phyloP scores from a whole-genome alignment of 2,797 vertebrate species.

The Hyperoplus lanceolatus region DNA sequence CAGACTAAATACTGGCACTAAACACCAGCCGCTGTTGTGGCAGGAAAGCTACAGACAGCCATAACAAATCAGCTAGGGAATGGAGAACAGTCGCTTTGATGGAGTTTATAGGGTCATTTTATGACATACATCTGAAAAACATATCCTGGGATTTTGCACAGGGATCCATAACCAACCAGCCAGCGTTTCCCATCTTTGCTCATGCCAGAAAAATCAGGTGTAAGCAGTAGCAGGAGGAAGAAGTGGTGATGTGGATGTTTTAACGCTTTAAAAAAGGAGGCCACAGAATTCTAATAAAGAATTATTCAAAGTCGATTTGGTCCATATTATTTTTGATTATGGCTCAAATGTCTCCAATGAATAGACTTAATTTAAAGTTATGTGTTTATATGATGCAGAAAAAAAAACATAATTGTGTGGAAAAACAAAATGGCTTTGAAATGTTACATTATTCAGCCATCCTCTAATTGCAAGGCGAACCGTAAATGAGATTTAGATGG shows the following conservation, averaged over 20 bases:
- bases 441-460: conserved; percentile 50
- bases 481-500: conserved; percentile 73
- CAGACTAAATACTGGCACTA: conserved; percentile 77
- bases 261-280: conserved; percentile 12
- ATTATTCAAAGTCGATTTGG: neutral
- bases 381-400: conserved; percentile 21
- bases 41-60: conserved; percentile 71
- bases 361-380: conserved; percentile 22
- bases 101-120: conserved; percentile 72
- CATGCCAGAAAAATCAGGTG: conserved; percentile 56
- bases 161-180: conserved; percentile 36
- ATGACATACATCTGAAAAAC: conserved; percentile 73
- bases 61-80: conserved; percentile 72
- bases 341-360: conserved; percentile 3
- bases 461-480: conserved; percentile 61
- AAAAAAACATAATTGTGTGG: conserved; percentile 17
- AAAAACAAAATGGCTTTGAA: conserved; percentile 56
- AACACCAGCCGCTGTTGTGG: conserved; percentile 69
- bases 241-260: neutral
- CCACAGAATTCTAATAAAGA: neutral
- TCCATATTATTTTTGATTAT: conserved; percentile 28
- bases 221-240: conserved; percentile 12
- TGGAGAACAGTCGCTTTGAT: conserved; percentile 47
- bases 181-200: conserved; percentile 20
- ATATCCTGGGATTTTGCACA: conserved; percentile 56